Evolutionary conservation across 2,797 vertebrate species (phyloP).

Genomic region (Sebastes oblongus): DNA sequence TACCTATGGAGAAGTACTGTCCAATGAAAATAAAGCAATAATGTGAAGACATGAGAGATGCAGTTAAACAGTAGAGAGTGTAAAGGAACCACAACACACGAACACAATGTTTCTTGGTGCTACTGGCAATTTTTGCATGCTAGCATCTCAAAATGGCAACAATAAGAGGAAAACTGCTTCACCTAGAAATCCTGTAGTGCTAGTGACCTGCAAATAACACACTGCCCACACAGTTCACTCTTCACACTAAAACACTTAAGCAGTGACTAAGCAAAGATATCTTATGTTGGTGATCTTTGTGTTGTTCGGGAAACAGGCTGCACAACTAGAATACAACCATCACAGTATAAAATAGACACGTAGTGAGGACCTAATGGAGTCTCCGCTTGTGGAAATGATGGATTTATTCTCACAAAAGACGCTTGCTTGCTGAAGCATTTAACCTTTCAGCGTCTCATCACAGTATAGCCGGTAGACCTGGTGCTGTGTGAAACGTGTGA

Average conservation of each 20-base stretch:
- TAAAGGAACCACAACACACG: background rate
- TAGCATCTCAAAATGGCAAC: background rate
- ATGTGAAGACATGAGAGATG: background rate
- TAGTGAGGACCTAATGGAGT: background rate
- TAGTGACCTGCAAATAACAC: background rate
- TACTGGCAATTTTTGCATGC: background rate
- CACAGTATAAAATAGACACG: background rate
- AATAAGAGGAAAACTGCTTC: background rate
- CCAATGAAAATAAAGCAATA: background rate
- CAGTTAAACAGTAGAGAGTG: background rate
- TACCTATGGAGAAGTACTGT: background rate
- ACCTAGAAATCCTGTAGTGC: background rate
- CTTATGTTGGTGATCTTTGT: background rate
- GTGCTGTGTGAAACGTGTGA: background rate
- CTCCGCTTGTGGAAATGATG: background rate
- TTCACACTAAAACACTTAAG: background rate
- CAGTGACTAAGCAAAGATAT: background rate
- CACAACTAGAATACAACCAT: background rate
- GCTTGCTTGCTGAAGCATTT: background rate
- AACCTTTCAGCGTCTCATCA: constrained; percentile 20
- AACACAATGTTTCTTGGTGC: background rate
- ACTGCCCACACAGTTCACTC: background rate
- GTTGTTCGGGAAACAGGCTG: background rate
- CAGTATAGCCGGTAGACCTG: background rate
- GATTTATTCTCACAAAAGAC: background rate